These are phyloP conservation scores for Alces alces DNA, from an alignment of 2,113 vertebrate genomes.

Conservation along the genomic window DNA sequence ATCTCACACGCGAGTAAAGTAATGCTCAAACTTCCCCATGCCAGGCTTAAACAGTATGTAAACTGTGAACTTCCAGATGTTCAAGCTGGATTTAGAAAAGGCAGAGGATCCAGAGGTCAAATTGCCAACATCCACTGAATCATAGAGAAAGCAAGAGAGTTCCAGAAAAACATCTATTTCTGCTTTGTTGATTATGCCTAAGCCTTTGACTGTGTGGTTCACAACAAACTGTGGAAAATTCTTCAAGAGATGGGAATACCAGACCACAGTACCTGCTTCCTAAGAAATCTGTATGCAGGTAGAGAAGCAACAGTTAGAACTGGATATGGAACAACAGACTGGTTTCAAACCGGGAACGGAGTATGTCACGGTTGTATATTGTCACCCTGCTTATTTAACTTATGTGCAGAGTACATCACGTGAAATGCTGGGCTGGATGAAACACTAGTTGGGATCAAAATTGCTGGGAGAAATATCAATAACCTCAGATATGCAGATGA, in stretches of 20 bases:
- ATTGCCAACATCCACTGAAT: no score
- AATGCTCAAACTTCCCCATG: not conserved
- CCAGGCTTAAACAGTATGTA: not conserved
- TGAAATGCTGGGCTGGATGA: not conserved
- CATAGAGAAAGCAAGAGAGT: not conserved
- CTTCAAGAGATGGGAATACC: not conserved
- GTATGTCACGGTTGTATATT: not conserved
- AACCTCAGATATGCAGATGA: not conserved
- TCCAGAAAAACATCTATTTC: not conserved
- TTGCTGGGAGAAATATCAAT: not conserved
- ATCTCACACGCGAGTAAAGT: not conserved
- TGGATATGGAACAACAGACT: not conserved
- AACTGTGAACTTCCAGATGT: not conserved
- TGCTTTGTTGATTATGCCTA: not conserved
- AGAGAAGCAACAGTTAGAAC: not conserved
- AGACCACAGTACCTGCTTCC: accelerated
- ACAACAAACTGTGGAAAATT: not conserved
- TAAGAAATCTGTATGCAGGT: not conserved
- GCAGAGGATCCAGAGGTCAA: no score
- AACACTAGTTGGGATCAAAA: not conserved
- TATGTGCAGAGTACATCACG: not conserved
- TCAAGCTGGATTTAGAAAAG: not conserved
- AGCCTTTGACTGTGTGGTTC: not conserved
- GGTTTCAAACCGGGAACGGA: not conserved
- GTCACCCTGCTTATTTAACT: not conserved